Evolutionary conservation across 2,113 vertebrate species (phyloP), one percentile per base, ranked within the genome.

Genomic region (Psammodynastes pulverulentus): DNA sequence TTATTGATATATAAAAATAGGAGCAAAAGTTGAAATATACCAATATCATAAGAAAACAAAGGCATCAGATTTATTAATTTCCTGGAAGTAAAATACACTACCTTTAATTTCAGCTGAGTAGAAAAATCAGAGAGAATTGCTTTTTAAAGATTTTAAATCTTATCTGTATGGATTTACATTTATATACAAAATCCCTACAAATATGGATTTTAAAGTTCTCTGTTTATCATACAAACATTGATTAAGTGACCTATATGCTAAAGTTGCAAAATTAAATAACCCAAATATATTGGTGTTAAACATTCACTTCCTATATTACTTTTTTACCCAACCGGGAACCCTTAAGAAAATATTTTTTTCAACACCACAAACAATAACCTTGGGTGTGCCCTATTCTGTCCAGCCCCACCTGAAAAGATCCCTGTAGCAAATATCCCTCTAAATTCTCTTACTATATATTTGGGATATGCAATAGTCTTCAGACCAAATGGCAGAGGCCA

Each of bases 181-280:
- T n/a, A 67, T 67, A n/a, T n/a, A 15, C 12, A 67, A 67, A 67
- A n/a, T 67, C 29, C 13, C 62, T 67, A 67, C 5, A 0, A 39
- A 79, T 39, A 79, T 21, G 72, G 2, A 79, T 79, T 79, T 72
- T 72, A 39, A 72, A 72, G 13, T 72, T 72, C 12, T 67, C n/a
- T 67, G 29, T 72, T 72, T 72, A 72, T 39, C 43, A 58, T 17
- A 58, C 12, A 89, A 2, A 45, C 9, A 79, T 84, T 17, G 21
- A 21, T 39, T 39, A 52, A 7, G 26, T 84, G 23, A 84, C 2
- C 49, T 52, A 4, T 34, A 26, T n/a, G 8, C 39, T 23, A 67
- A 85, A 48, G 46, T 46, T 86, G 29, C 26, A 52, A 23, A 51
- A n/a, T 51, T 29, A 87, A 87, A 87, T 91, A 85, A 91, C 46